Base-by-base conservation (phyloP, 2,888 invertebrate genomes). In the Nasonia oneida region DNA sequence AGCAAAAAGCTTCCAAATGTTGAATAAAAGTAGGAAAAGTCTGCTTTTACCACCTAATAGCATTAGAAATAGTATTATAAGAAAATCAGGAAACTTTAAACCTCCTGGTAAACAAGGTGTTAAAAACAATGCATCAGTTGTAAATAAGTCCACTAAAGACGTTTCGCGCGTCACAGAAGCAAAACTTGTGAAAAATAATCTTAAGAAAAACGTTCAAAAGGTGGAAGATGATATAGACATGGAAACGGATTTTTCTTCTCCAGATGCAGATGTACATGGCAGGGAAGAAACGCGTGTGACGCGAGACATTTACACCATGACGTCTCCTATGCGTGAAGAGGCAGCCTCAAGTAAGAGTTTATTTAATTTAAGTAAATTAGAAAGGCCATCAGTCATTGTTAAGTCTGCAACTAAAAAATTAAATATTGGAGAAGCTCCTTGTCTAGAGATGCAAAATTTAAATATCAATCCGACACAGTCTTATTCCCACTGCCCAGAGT, bases 21-120 rank as follows among this genome's bases (percentile, higher is more conserved):
- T 77, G 39, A 83, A 64, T 47, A 83, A 71, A 57, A n/a, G 12
- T 47, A 82, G 85, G 53, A 84, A 81, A 84, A 88, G 87, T 53
- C 70, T 85, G 77, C 42, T 88, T 29, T 67, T 88, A 37, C 88
- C 87, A 47, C 88, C 87, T 73, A 88, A 88, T 84, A 87, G 77
- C 74, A 88, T 88, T 81, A 87, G 70, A 84, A 83, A 88, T 74
- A 87, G 12, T 82, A 81, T 84, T 23, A 18, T 87, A 2, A 86
- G 50, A 53, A 86, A 81, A 67, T 80, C 87, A 33, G 57, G 42
- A 57, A 84, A 73, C 70, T 37, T 74, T 5, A 73, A 82, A 64
- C 37, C 64, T 47, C 23, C 39, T 64, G n/a, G 37, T 77, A 82
- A 77, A 80, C 73, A 74, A 77, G 77, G 0, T 64, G 33, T 57